A percentile compares a stretch with the other conserved stretches of the same genome.
Conservation (phyloP, 2,113 vertebrate genomes). For the Phyllostomus hastatus region DNA sequence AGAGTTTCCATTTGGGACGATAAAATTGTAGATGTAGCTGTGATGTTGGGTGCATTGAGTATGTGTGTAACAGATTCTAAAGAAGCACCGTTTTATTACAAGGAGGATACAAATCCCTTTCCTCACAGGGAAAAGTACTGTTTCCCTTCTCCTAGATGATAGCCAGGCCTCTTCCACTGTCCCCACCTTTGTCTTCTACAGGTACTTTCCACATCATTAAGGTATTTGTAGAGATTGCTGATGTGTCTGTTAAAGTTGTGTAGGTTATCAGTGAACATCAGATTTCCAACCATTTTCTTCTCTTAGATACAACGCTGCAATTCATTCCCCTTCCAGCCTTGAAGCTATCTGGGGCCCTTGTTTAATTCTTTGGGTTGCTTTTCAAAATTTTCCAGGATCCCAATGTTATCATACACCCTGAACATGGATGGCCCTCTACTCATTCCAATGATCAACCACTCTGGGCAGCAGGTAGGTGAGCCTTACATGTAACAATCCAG, state of each 20-base stretch:
- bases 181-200: conserved; percentile 74
- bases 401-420: conserved; percentile 95
- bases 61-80: background rate
- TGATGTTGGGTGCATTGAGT: background rate
- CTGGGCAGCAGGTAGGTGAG: conserved; percentile 80
- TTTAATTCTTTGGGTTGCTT: conserved; percentile 91
- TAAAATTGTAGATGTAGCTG: background rate
- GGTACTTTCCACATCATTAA: conserved; percentile 90
- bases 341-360: conserved; percentile 88
- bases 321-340: conserved; percentile 91
- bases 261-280: conserved; percentile 90
- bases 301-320: conserved; percentile 90
- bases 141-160: background rate
- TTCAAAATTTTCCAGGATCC: conserved; percentile 92
- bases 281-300: conserved; percentile 89
- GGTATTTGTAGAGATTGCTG: conserved; percentile 89
- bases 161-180: background rate
- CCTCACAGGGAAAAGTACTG: background rate
- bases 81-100: conserved; percentile 46
- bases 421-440: conserved; percentile 91
- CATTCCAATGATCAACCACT: conserved; percentile 91
- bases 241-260: conserved; percentile 92
- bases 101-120: background rate
- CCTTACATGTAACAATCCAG: conserved; percentile 55
- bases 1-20: background rate